Evolutionary conservation across 2,113 vertebrate species (phyloP).

Genomic region (Trinectes maculatus): DNA sequence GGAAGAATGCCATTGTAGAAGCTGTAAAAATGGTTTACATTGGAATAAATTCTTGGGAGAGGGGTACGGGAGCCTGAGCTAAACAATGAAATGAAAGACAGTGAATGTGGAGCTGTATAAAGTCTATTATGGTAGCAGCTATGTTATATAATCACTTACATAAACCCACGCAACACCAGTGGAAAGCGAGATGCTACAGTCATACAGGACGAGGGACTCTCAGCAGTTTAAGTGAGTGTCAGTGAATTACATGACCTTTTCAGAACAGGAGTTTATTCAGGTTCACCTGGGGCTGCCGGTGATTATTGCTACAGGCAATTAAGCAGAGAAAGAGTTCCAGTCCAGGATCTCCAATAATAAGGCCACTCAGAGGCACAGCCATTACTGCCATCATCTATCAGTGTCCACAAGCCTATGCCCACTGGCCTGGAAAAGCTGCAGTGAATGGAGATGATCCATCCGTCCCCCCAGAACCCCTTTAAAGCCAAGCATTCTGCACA

Average conservation of each 20-base stretch:
- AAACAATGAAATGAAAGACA: slow-evolving; percentile 52
- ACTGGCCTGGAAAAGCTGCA: slow-evolving; percentile 73
- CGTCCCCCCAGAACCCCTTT: slow-evolving; percentile 61
- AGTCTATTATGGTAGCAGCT: neutral
- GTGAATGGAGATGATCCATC: slow-evolving; percentile 69
- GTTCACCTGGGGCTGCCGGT: slow-evolving; percentile 40
- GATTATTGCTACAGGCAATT: slow-evolving; percentile 51
- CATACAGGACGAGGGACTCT: neutral
- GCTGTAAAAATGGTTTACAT: slow-evolving; percentile 65
- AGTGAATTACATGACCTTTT: slow-evolving; percentile 1
- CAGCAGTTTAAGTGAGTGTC: neutral
- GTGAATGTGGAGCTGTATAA: slow-evolving; percentile 34
- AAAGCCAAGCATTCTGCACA: slow-evolving; percentile 72
- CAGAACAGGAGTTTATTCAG: slow-evolving; percentile 25
- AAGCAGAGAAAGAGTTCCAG: slow-evolving; percentile 53
- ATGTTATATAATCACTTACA: neutral
- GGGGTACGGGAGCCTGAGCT: slow-evolving; percentile 1
- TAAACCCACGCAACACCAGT: neutral
- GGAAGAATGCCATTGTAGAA: slow-evolving; percentile 44
- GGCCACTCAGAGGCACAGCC: slow-evolving; percentile 53
- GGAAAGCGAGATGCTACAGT: neutral
- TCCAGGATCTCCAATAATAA: slow-evolving; percentile 38
- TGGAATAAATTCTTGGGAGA: slow-evolving; percentile 55
- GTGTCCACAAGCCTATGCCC: slow-evolving; percentile 59
- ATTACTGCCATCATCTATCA: slow-evolving; percentile 62